A percentile compares a stretch with the other conserved stretches of the same genome.
phyloP scores from a whole-genome alignment of 30 jellyfish, hydroid and myxozoan species.

The Pelagia noctiluca region DNA sequence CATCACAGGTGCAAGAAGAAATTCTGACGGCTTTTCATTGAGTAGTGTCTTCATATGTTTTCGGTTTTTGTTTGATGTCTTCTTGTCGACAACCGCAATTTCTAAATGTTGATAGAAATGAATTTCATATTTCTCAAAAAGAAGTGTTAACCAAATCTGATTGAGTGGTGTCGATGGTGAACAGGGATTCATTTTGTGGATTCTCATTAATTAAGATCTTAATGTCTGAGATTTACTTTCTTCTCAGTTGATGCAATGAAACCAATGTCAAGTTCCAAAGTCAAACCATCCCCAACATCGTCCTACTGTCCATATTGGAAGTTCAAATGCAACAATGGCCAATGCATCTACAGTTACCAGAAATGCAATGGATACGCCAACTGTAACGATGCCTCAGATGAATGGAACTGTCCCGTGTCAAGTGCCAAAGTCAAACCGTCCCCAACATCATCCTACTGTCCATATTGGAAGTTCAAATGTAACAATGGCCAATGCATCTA shows the following conservation, averaged over 20 bases:
- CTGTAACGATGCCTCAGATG: conserved; percentile 44
- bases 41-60: no score
- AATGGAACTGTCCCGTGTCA: conserved; percentile 13
- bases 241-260: conserved; percentile 19
- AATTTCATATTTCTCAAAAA: no score
- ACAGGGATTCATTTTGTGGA: no score
- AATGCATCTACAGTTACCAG: conserved; percentile 18
- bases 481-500: conserved; percentile 33
- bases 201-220: no score
- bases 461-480: conserved; percentile 38
- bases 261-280: conserved; percentile 4
- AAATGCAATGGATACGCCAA: conserved; percentile 10
- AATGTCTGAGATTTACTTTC: no score
- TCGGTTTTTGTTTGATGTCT: no score
- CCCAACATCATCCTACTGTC: conserved; percentile 44
- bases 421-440: neutral
- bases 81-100: no score
- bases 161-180: no score
- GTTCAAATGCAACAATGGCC: conserved; percentile 23
- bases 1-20: no score
- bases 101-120: no score
- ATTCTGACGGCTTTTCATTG: no score
- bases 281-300: conserved; percentile 27
- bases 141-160: no score
- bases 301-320: conserved; percentile 50